Percentiles rank a stretch among this genome's conserved stretches.
Evolutionary conservation across 2,888 invertebrate species (phyloP).

Genomic region (Lucinisca nassula): DNA sequence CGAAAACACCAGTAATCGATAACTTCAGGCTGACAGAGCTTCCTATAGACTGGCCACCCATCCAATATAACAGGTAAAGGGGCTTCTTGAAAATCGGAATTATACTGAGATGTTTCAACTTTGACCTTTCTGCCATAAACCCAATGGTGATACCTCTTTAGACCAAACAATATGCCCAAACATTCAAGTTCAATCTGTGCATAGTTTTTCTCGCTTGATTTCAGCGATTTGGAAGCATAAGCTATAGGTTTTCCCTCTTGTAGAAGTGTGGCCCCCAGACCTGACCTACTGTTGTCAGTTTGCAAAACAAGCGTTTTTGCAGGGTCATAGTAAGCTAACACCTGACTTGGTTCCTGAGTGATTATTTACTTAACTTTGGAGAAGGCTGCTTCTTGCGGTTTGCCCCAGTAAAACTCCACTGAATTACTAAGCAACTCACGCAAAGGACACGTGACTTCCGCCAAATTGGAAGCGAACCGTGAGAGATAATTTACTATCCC

Average conservation of each 20-base stretch:
- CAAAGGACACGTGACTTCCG: conserved; percentile 5
- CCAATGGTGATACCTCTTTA: background rate
- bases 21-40: background rate
- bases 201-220: background rate
- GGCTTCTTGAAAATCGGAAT: conserved; percentile 46
- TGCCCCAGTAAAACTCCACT: background rate
- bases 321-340: conserved; percentile 22
- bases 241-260: conserved; percentile 41
- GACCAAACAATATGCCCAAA: background rate
- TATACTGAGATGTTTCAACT: conserved; percentile 18
- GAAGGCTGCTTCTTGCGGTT: conserved; percentile 12
- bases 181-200: conserved; percentile 4
- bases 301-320: conserved; percentile 2
- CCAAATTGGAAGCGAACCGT: background rate
- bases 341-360: background rate
- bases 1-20: conserved; percentile 25
- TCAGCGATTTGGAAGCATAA: conserved; percentile 40
- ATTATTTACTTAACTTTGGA: conserved; percentile 2
- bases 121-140: background rate
- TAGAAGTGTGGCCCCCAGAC: conserved; percentile 12
- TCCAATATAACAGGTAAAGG: conserved; percentile 7
- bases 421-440: background rate
- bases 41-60: conserved; percentile 27
- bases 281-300: background rate
- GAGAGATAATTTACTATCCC: conserved; percentile 21